Evolutionary conservation across 2,888 invertebrate species (phyloP).

Genomic region (Tachystola acroxantha): DNA sequence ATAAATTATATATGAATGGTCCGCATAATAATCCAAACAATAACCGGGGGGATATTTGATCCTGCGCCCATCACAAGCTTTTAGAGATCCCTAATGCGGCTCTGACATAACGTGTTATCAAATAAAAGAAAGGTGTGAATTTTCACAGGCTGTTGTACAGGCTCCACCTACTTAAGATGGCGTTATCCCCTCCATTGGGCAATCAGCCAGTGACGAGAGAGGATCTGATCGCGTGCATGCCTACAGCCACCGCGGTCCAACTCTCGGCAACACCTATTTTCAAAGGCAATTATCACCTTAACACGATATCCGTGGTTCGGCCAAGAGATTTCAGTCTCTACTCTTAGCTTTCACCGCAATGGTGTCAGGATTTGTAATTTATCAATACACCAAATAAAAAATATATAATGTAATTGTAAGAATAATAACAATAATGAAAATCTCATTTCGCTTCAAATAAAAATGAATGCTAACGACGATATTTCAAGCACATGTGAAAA

Average conservation of each 20-base stretch:
- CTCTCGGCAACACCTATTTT: conserved; percentile 69
- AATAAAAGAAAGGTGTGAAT: conserved; percentile 78
- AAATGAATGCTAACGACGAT: conserved; percentile 54
- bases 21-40: too few species aligned
- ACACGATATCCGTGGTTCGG: conserved; percentile 32
- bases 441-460: too few species aligned
- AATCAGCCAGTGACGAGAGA: conserved; percentile 61
- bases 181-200: conserved; percentile 52
- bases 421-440: too few species aligned
- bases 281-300: conserved; percentile 67
- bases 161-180: conserved; percentile 74
- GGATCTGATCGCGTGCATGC: conserved; percentile 54
- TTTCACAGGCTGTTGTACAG: conserved; percentile 61
- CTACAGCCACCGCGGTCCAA: conserved; percentile 52
- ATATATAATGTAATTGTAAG: too few species aligned
- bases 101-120: conserved; percentile 75
- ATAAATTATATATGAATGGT: too few species aligned
- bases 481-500: conserved; percentile 71
- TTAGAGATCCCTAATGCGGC: conserved; percentile 71
- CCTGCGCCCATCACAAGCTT: conserved; percentile 70
- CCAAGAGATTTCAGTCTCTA: conserved; percentile 32
- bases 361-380: background rate
- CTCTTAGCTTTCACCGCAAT: conserved; percentile 19
- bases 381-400: background rate
- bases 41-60: conserved; percentile 63